Conservation (phyloP, 1,140 invertebrate species). For the Drosophila athabasca region DNA sequence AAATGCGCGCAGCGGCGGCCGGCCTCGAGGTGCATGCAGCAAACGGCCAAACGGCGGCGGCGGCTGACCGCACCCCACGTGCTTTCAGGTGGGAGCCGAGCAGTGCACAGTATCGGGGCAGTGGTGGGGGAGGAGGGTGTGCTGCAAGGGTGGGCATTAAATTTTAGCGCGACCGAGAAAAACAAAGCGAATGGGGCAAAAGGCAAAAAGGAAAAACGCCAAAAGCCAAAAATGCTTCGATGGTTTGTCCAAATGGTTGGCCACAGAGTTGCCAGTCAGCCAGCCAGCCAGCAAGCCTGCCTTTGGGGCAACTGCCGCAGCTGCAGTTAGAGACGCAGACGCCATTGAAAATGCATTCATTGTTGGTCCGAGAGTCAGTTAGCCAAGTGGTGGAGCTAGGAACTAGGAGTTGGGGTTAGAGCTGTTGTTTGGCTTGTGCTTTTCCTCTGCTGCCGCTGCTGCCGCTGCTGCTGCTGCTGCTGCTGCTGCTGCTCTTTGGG, state of each 20-base stretch:
- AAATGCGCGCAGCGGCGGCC: conserved; percentile 22
- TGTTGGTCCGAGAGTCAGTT: conserved; percentile 64
- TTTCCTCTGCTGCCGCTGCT: conserved; percentile 15
- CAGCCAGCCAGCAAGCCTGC: conserved; percentile 12
- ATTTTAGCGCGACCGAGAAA: conserved; percentile 56
- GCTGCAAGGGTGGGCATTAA: conserved; percentile 55
- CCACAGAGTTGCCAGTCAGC: conserved; percentile 24
- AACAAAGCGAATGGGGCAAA: conserved; percentile 29
- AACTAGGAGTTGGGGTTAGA: conserved; percentile 35
- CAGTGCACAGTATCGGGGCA: not conserved
- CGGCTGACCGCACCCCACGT: conserved; percentile 74
- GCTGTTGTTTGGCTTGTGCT: conserved; percentile 51
- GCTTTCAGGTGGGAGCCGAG: conserved; percentile 41
- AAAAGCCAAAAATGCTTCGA: conserved; percentile 61
- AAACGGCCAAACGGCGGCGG: conserved; percentile 2
- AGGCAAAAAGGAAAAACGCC: conserved; percentile 36
- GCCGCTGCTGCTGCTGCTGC: conserved; percentile 6
- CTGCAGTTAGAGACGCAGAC: conserved; percentile 63
- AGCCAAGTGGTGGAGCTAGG: conserved; percentile 59
- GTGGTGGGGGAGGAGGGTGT: too few relatives aligned
- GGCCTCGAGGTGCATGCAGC: conserved; percentile 3
- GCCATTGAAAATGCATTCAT: conserved; percentile 73
- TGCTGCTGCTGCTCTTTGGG: conserved; percentile 44
- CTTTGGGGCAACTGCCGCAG: conserved; percentile 63
- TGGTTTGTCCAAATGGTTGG: conserved; percentile 66